Base-by-base conservation (phyloP, 2,113 vertebrate genomes). In the Aegithalos caudatus region DNA sequence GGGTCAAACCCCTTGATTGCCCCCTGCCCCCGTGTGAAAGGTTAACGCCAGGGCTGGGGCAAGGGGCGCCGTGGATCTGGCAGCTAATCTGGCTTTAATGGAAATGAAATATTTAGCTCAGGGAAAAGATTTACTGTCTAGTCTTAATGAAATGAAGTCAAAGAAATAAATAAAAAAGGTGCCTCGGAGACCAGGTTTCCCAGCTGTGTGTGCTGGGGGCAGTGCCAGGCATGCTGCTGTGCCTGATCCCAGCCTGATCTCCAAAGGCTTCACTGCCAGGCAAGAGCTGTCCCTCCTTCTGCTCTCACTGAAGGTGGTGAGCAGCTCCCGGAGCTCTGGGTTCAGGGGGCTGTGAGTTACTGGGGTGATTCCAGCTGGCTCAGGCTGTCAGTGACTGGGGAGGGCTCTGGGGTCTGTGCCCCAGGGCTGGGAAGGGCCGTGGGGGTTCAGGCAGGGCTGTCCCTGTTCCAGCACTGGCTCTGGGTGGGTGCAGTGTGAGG, bases 131-230 rank as follows among this genome's bases (percentile, higher is more conserved):
- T 97, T 97, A 71, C 78, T 0, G 0, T 71, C 76, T 95, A 86
- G 95, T 88, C 94, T 90, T 69, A 72, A 90, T 88, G 87, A 96
- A 96, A 95, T 90, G 83, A 84, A 96, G 78, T 29, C 51, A 57
- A 57, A 76, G 25, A 62, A 90, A 90, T 25, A 27, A 38, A 37
- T 38, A 35, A 25, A 47, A 86, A 47, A 61, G 35, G 48, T 82
- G 65, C 83, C 81, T 66, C 22, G 66, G 70, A 58, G 72, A 29
- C 0, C 58, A 61, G 76, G 87, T 86, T 95, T 92, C 35, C 64
- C 61, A 54, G 83, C 84, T 40, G 78, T 0, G 58, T 50, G 51
- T 35, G 31, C 50, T 62, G 64, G 65, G 69, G 27, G 38, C 84
- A 53, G 78, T 53, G 56, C 45, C 0, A 1, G 38, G n/a, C 20